Conservation (phyloP, 2,888 invertebrate species). For the Synergus japonicus region DNA sequence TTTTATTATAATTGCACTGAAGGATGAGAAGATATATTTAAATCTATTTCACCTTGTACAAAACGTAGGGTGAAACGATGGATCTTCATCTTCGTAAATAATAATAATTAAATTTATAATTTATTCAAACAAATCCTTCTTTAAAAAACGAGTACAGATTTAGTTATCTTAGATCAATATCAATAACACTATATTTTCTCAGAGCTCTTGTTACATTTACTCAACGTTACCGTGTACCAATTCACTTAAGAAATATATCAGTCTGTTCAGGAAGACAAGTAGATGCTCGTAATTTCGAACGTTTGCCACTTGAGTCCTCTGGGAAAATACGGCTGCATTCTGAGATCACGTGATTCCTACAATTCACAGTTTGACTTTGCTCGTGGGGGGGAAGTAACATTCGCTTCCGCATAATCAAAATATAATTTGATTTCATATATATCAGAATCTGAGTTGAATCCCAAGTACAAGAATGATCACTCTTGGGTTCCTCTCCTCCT, state of each 20-base stretch:
- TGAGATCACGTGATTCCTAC: background rate
- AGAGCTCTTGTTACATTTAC: background rate
- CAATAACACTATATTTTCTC: background rate
- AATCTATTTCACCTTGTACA: no score
- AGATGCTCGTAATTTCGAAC: slow-evolving; percentile 4
- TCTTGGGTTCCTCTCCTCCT: background rate
- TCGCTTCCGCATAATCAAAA: background rate
- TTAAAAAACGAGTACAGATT: no score
- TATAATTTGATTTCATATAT: background rate
- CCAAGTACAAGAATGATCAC: background rate
- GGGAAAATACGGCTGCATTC: background rate
- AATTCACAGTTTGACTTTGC: background rate
- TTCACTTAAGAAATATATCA: slow-evolving; percentile 10
- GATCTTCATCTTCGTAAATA: no score
- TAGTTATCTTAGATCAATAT: no score
- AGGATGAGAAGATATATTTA: no score
- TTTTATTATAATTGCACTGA: no score
- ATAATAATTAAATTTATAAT: no score
- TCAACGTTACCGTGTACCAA: background rate
- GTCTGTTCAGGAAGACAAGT: background rate
- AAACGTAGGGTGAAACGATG: no score
- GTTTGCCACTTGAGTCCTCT: background rate
- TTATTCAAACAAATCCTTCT: no score
- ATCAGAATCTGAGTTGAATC: background rate
- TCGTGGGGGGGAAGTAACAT: background rate